These are phyloP conservation scores for Alca torda DNA, from an alignment of 2,797 vertebrate genomes.

Conservation along the genomic window DNA sequence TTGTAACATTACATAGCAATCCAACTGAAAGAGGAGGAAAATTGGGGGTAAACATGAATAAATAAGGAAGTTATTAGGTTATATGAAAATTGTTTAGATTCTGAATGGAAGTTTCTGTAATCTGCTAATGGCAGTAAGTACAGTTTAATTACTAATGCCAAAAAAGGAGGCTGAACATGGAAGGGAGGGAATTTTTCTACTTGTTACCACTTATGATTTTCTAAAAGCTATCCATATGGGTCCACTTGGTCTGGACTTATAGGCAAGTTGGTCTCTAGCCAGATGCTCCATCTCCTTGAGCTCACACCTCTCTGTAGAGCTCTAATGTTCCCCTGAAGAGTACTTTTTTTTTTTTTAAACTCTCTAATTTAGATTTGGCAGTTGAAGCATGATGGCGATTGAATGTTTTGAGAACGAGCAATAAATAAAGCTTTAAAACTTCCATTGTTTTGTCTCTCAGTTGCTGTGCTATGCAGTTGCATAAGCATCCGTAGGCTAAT, in stretches of 20 bases:
- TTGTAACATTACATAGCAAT: conserved; percentile 14
- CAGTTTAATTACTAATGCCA: conserved; percentile 55
- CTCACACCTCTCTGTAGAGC: conserved; percentile 69
- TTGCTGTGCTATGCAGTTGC: conserved; percentile 64
- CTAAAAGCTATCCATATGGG: conserved; percentile 66
- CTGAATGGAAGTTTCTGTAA: conserved; percentile 48
- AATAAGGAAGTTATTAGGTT: conserved; percentile 51
- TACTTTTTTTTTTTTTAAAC: conserved; percentile 45
- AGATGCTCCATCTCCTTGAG: conserved; percentile 75
- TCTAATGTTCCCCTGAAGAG: conserved; percentile 73
- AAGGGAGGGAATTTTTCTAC: conserved; percentile 31
- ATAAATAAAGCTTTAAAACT: conserved; percentile 76
- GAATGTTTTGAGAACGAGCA: conserved; percentile 73
- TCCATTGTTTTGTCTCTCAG: conserved; percentile 71
- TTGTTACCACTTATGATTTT: conserved; percentile 62
- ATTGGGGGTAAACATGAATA: conserved; percentile 40
- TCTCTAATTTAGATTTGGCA: conserved; percentile 76
- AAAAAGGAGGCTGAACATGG: conserved; percentile 25
- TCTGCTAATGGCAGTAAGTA: conserved; percentile 39
- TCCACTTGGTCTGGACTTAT: conserved; percentile 68
- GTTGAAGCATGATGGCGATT: conserved; percentile 60
- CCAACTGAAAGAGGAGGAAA: conserved; percentile 6
- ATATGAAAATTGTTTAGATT: conserved; percentile 51
- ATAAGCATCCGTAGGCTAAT: conserved; percentile 64
- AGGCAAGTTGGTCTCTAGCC: conserved; percentile 70